Evolutionary conservation across 2,113 vertebrate species (phyloP), one percentile per base, ranked within the genome.

Genomic region (Stomatorhinus ivindoensis): DNA sequence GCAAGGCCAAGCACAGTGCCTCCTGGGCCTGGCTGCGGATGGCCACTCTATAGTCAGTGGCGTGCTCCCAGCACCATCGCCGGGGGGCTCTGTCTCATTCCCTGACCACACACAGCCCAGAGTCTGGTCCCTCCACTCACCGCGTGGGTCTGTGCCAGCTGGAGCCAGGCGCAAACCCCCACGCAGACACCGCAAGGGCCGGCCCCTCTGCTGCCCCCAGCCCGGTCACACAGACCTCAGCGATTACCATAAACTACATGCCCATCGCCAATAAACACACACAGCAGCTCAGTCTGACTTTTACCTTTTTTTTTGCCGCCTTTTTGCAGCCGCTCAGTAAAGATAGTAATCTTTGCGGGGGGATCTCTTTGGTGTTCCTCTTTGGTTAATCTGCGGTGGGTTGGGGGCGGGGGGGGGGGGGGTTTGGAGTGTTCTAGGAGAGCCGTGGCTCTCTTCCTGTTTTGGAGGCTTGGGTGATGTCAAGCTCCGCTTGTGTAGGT

Each of bases 231-330:
- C 91, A 92, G 93, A 95, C 94, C 93, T 94, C 95, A 94, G 92
- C 91, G 93, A 90, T 91, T 51, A 92, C 95, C 95, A 94, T 95
- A 95, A 94, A 94, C 86, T 92, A 91, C 91, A 58, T 61, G 3
- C 31, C 13, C 55, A 88, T 88, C 94, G 95, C 95, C 94, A 95
- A 95, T 92, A 93, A 87, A 93, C 93, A 95, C 95, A 95, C 90
- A 92, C 89, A 91, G 89, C 90, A 90, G 91, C 82, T 92, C 90
- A 90, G 94, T 94, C 93, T 95, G 92, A 83, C 86, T 87, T 91
- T 88, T 44, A 46, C 88, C 82, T 84, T 90, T 92, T 85, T 88
- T 89, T 89, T 80, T 44, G 11, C 73, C 39, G 39, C 47, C 17
- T 84, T 51, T 92, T 89, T 73, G 48, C 76, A 80, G 69, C 82